Conservation (phyloP, 92 coral and sea anemone genomes). For the Parazoanthus atlanticus region DNA sequence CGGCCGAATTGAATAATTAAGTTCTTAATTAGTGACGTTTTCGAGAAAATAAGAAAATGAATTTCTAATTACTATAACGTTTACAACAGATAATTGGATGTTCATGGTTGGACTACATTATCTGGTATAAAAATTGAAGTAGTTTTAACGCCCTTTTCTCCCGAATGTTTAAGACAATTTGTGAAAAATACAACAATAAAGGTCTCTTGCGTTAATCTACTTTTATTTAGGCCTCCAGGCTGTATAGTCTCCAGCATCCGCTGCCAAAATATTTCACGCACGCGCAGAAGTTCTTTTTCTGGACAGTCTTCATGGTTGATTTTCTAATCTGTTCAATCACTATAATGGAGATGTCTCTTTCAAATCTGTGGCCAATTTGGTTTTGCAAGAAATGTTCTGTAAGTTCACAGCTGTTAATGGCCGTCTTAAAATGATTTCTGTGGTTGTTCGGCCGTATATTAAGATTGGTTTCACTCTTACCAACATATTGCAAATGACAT, state of each 20-base stretch:
- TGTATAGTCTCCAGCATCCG: not conserved
- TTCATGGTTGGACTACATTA: not conserved
- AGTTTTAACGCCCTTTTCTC: not conserved
- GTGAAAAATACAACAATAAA: not conserved
- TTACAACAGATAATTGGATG: not conserved
- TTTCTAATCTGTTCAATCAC: too few species aligned
- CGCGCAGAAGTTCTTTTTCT: too few species aligned
- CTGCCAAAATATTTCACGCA: not conserved
- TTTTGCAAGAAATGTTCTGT: too few species aligned
- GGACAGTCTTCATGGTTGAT: too few species aligned
- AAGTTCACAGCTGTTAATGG: too few species aligned
- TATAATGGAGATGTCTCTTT: too few species aligned
- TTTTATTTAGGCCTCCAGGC: not conserved
- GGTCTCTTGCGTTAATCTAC: not conserved
- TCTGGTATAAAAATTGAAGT: not conserved
- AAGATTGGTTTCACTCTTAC: too few species aligned
- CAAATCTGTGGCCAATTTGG: too few species aligned
- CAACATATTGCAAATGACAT: too few species aligned
- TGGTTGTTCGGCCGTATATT: too few species aligned
- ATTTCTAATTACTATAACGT: not conserved
- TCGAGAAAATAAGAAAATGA: not conserved
- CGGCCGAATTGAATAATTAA: too few species aligned
- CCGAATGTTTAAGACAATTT: not conserved
- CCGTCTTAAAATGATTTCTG: too few species aligned
- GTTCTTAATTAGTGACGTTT: not conserved